Evolutionary conservation across 2,888 invertebrate genomes (phyloP).

Genomic region (Synanthedon formicaeformis): DNA sequence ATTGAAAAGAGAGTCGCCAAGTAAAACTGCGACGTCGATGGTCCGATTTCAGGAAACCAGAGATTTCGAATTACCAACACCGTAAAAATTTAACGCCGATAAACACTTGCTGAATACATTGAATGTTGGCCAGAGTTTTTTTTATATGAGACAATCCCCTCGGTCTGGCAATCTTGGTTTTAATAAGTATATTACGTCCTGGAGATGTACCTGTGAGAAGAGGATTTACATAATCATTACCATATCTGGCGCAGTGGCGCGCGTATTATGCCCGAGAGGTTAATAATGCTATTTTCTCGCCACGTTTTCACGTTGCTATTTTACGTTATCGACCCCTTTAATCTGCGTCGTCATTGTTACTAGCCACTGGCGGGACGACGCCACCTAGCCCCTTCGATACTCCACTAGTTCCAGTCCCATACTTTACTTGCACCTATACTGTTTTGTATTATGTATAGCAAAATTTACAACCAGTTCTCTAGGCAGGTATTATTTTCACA

Average conservation of each 20-base stretch:
- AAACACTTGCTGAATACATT: constrained; percentile 42
- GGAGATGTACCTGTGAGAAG: constrained; percentile 67
- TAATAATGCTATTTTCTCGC: constrained; percentile 72
- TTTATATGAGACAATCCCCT: constrained; percentile 53
- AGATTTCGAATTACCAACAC: constrained; percentile 57
- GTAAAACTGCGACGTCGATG: constrained; percentile 55
- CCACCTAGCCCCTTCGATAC: constrained; percentile 37
- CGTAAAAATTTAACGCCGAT: constrained; percentile 56
- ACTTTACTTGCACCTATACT: neutral
- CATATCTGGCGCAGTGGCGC: constrained; percentile 70
- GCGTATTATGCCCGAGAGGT: constrained; percentile 69
- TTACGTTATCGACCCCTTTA: constrained; percentile 65
- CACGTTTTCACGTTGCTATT: constrained; percentile 69
- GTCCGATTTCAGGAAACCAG: constrained; percentile 61
- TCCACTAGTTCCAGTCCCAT: constrained; percentile 5
- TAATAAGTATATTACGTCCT: constrained; percentile 68
- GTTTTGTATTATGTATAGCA: neutral
- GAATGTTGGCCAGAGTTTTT: constrained; percentile 36
- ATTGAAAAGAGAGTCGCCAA: constrained; percentile 69
- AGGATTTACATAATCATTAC: constrained; percentile 71
- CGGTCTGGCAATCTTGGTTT: constrained; percentile 64
- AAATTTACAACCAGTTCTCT: neutral
- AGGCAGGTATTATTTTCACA: neutral
- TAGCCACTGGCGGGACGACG: constrained; percentile 54
- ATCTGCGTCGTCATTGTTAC: constrained; percentile 66